Percentiles rank a stretch among this genome's conserved stretches.
These are phyloP conservation scores for Sturmia bella DNA, from an alignment of 2,888 invertebrate species.

Conservation along the genomic window DNA sequence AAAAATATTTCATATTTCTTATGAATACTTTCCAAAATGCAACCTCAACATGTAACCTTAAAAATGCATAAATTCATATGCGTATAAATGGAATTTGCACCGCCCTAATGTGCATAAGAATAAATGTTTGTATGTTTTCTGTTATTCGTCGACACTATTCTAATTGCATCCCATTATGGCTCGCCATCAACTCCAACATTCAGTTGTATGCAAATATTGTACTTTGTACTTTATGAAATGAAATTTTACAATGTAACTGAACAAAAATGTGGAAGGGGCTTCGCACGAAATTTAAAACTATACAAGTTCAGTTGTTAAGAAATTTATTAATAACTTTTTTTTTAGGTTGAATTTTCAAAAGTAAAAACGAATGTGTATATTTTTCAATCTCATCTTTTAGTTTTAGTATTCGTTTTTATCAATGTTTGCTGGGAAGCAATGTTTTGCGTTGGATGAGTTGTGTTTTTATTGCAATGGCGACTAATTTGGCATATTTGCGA, in stretches of 20 bases:
- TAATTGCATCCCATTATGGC: conserved; percentile 55
- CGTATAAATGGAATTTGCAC: background rate
- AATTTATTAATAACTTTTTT: background rate
- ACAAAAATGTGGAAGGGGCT: background rate
- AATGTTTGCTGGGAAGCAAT: conserved; percentile 48
- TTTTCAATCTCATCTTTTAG: no score
- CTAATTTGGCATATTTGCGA: conserved; percentile 56
- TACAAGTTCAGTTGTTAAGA: background rate
- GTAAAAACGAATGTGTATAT: no score
- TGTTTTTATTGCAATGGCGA: conserved; percentile 49
- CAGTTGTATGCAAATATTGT: conserved; percentile 43
- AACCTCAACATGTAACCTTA: background rate
- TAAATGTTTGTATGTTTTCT: conserved; percentile 34
- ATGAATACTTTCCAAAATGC: background rate
- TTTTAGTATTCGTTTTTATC: background rate
- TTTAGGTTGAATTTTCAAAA: background rate
- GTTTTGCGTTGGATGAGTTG: conserved; percentile 18
- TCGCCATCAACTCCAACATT: conserved; percentile 39
- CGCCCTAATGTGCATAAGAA: conserved; percentile 24
- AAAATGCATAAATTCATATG: no score
- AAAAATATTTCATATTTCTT: background rate
- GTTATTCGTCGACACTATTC: conserved; percentile 58
- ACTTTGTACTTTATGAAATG: conserved; percentile 46
- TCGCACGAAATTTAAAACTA: background rate
- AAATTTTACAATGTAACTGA: background rate